Conservation (phyloP, 2,888 invertebrate species). For the Ommatoiulus sabulosus region DNA sequence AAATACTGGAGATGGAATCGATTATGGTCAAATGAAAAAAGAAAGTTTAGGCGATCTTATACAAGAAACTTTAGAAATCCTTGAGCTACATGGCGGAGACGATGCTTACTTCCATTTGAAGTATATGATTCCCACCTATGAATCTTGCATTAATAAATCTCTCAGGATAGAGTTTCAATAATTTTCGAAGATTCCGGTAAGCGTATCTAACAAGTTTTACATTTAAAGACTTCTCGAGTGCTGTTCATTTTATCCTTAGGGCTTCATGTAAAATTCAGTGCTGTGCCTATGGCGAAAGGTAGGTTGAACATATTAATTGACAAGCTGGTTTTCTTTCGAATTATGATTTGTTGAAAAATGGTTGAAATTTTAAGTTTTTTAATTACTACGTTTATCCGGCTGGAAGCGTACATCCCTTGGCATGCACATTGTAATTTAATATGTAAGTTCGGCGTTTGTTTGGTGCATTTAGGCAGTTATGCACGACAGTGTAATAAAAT, state of each 20-base stretch:
- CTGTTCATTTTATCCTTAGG: not conserved
- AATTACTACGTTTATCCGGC: no score
- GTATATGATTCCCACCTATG: slow-evolving; percentile 97
- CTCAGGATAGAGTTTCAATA: slow-evolving; percentile 48
- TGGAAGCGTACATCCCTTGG: no score
- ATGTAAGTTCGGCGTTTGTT: no score
- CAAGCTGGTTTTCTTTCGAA: no score
- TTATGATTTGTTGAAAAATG: no score
- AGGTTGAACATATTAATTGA: no score
- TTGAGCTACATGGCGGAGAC: slow-evolving; percentile 93
- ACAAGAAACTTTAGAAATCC: slow-evolving; percentile 89
- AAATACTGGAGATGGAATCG: slow-evolving; percentile 89
- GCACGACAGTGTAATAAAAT: no score
- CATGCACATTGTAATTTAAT: no score
- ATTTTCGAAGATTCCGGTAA: not conserved
- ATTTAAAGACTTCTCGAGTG: not conserved
- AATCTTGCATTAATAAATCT: slow-evolving; percentile 74
- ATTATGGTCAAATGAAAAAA: slow-evolving; percentile 86
- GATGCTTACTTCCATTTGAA: slow-evolving; percentile 98
- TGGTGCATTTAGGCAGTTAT: no score
- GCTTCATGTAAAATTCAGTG: not conserved
- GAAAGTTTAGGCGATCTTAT: slow-evolving; percentile 92
- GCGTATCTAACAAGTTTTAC: not conserved
- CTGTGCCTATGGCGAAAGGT: not conserved
- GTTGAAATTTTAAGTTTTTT: no score